phyloP scores from a whole-genome alignment of 2,113 vertebrate species.

The Sylvilagus bachmani region DNA sequence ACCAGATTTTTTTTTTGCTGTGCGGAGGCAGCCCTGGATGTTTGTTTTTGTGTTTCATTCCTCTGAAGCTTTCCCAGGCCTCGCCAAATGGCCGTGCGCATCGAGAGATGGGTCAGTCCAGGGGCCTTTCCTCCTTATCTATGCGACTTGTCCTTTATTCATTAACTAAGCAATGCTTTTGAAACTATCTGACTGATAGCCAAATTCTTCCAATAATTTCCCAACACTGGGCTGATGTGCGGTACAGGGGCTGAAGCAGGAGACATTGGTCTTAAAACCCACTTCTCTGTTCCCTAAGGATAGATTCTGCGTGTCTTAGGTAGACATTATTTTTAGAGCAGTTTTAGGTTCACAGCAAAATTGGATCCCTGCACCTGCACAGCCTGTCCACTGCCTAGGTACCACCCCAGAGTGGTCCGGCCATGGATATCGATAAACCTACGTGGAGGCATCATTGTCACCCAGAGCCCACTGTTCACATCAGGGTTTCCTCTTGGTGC shows the following conservation, averaged over 20 bases:
- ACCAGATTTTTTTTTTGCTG: neutral
- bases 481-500: neutral
- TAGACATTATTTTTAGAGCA: neutral
- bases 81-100: neutral
- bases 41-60: constrained; percentile 66
- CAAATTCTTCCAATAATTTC: constrained; percentile 41
- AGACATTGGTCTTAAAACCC: neutral
- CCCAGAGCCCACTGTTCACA: neutral
- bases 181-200: neutral
- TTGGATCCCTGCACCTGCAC: neutral
- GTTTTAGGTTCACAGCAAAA: constrained; percentile 4
- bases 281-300: neutral
- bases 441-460: accelerated
- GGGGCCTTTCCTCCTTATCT: neutral
- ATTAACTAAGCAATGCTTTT: constrained; percentile 18
- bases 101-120: neutral
- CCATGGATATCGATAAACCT: too few relatives aligned
- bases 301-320: neutral
- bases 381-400: too few relatives aligned
- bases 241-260: neutral
- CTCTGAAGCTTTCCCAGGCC: constrained; percentile 26
- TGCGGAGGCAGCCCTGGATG: neutral
- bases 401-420: too few relatives aligned
- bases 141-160: neutral
- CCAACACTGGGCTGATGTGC: neutral